Base-by-base conservation (phyloP, 2,888 invertebrate genomes). In the Mesochorus sp. region DNA sequence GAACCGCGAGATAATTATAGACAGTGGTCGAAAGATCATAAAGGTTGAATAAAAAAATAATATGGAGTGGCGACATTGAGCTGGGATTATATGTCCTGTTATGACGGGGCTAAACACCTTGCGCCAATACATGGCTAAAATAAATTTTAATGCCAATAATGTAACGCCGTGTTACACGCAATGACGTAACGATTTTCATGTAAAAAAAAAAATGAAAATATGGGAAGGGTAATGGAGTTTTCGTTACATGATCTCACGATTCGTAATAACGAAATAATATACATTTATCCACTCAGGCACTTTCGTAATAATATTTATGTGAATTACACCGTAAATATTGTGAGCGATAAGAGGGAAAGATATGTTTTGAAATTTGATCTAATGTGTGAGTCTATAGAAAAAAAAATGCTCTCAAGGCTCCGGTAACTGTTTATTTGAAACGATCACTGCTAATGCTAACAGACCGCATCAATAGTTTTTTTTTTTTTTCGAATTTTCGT, bases 1-100 rank as follows among this genome's bases (percentile, higher is more conserved):
- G 6, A 51, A 42, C 31, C 74, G n/a, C n/a, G 14, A 51, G 53
- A 59, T 74, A 67, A 67, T 51, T 51, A 67, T 61, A 61, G 73
- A 49, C 66, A 39, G 49, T 51, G 37, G 26, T 59, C 21, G 39
- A 31, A 31, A 49, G 34, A 59, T 57, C 21, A 21, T 66, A 57
- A 67, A 67, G 28, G 53, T 26, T 67, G 66, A 34, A 2, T 0
- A 2, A 17, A 1, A 49, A 21, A 44, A 44, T 39, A 14, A 37
- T 31, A 42, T 51, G 19, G 3, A 42, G 39, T 17, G 42, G 21
- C 67, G 19, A 55, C 44, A 14, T 19, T 28, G 26, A 44, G 26
- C 8, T 4, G 8, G 42, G 59, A 53, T 53, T 28, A 26, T 26
- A 5, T n/a, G 26, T 31, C 28, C 28, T 10, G 14, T 14, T 12